Evolutionary conservation across 2,888 invertebrate species (phyloP), one percentile per base, ranked within the genome.

Genomic region (Rhorus exstirpatorius): DNA sequence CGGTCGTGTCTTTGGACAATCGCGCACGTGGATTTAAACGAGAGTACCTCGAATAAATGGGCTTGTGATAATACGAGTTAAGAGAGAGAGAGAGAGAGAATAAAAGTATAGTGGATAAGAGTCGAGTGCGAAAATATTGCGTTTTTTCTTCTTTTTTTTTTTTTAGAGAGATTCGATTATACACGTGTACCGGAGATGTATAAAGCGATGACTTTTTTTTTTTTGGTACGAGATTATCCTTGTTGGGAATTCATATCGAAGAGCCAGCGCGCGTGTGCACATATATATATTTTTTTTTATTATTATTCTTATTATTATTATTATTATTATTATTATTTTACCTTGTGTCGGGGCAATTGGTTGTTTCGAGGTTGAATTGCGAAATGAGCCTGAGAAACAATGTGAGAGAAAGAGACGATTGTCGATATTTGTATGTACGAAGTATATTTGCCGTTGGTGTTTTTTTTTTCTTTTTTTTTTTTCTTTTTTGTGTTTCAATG

Each of bases 11-110:
- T 79, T 78, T 82, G 83, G 83, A 85, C 84, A 83, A 85, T 84
- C 85, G 84, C 81, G 65, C 65, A 83, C 72, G 83, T 83, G 84
- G 83, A 79, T 75, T 85, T 74, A 78, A 71, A 86, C 84, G 84
- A 86, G 82, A 83, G 84, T 85, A 82, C 84, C 84, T 84, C 83
- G 84, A 83, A 85, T 86, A 86, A 86, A 86, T 86, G 86, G 84
- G 83, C 84, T 86, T 78, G 85, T 86, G 85, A 86, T 85, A 76
- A 76, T 79, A 71, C 38, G 71, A 71, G 72, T 81, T 81, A 79
- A 84, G 84, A 75, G 79, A 83, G 71, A 74, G 61, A 68, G 65
- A 72, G 70, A 67, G 75, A 72, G 65, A 14, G 53, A 68, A 19
- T 46, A 70, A 14, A 63, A 46, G 55, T 70, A 53, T 46, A 75